Evolutionary conservation across 2,888 invertebrate genomes (phyloP).

Genomic region (Phalangium opilio): DNA sequence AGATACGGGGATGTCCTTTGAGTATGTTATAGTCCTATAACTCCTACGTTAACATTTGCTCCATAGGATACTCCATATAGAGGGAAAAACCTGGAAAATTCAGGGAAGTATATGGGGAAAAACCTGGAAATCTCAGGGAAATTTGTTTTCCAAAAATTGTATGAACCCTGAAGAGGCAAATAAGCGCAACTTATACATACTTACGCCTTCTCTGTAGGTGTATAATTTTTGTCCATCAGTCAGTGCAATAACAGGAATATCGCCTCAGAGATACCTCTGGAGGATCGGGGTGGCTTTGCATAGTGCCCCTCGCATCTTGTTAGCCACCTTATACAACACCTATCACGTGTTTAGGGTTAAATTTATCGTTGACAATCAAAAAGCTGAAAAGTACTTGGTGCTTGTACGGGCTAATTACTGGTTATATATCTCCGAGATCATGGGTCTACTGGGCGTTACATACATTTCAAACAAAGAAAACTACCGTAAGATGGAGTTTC

Average conservation of each 20-base stretch:
- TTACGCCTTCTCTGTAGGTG: constrained; percentile 54
- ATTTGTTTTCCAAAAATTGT: no score
- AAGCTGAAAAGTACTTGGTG: constrained; percentile 32
- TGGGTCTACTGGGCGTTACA: constrained; percentile 74
- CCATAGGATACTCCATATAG: no score
- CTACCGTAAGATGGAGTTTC: constrained; percentile 52
- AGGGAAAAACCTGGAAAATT: no score
- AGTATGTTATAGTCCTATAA: no score
- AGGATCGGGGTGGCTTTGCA: constrained; percentile 79
- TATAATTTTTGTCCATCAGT: constrained; percentile 88
- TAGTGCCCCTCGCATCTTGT: constrained; percentile 73
- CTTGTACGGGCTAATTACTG: constrained; percentile 42
- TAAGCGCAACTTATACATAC: no score
- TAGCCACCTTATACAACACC: constrained; percentile 70
- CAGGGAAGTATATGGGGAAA: no score
- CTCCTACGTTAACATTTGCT: no score
- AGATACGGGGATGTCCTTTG: no score
- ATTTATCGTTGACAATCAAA: constrained; percentile 23
- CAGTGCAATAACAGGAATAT: constrained; percentile 85
- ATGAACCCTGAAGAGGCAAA: no score
- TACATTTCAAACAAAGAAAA: constrained; percentile 89
- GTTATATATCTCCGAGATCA: constrained; percentile 68
- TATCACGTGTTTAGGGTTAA: constrained; percentile 50
- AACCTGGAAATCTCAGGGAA: no score
- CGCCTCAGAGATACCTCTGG: constrained; percentile 85